Evolutionary conservation across 2,888 invertebrate species (phyloP).

Genomic region (Sylvicola fuscatus): DNA sequence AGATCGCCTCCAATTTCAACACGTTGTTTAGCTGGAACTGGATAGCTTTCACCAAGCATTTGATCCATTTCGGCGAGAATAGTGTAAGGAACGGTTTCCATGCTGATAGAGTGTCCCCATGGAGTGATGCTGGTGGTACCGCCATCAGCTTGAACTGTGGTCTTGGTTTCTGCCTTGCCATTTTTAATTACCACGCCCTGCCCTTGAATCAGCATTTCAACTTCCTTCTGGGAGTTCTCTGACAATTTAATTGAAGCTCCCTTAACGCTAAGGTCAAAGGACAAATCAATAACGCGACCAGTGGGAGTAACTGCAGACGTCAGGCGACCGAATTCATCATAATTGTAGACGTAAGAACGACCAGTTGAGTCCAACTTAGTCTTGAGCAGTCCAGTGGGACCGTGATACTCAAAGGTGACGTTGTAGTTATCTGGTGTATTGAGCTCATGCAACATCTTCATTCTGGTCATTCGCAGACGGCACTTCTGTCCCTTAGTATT

Average conservation of each 20-base stretch:
- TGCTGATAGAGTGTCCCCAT: slow-evolving; percentile 74
- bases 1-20: slow-evolving; percentile 79
- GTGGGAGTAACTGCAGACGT: slow-evolving; percentile 86
- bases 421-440: slow-evolving; percentile 87
- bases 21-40: slow-evolving; percentile 75
- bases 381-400: slow-evolving; percentile 70
- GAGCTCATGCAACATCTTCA: slow-evolving; percentile 77
- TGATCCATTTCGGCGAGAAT: slow-evolving; percentile 76
- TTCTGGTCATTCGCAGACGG: slow-evolving; percentile 73
- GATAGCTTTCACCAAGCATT: slow-evolving; percentile 74
- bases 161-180: slow-evolving; percentile 65
- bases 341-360: slow-evolving; percentile 80
- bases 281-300: slow-evolving; percentile 74
- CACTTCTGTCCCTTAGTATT: slow-evolving; percentile 87
- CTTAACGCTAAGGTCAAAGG: slow-evolving; percentile 76
- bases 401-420: slow-evolving; percentile 84
- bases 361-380: slow-evolving; percentile 80
- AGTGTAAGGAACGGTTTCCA: slow-evolving; percentile 80
- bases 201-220: slow-evolving; percentile 72
- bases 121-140: slow-evolving; percentile 62
- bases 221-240: slow-evolving; percentile 62
- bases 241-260: slow-evolving; percentile 74
- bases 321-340: slow-evolving; percentile 83
- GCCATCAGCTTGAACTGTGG: slow-evolving; percentile 61
- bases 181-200: slow-evolving; percentile 63